Evolutionary conservation across 2,888 invertebrate genomes (phyloP).

Genomic region (Celastrina argiolus): DNA sequence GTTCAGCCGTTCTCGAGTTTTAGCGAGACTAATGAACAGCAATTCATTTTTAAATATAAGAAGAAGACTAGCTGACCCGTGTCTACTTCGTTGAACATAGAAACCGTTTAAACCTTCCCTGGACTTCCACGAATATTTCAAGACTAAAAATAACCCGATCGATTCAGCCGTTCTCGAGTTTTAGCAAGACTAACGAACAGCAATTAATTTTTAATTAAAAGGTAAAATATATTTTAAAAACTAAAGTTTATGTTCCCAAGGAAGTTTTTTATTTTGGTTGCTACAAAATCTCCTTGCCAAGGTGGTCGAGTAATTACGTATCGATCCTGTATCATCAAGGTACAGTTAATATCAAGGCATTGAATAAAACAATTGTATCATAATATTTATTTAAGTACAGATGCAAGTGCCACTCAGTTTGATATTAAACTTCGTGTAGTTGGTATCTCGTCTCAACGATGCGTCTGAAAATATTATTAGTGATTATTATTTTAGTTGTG

Average conservation of each 20-base stretch:
- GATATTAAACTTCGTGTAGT: not conserved
- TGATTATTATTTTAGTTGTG: not conserved
- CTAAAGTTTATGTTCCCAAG: not conserved
- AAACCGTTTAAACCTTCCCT: no score
- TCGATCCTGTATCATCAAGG: not conserved
- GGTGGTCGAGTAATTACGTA: not conserved
- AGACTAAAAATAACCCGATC: no score
- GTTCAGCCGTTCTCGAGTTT: no score
- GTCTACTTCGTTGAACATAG: no score
- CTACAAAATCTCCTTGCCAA: not conserved
- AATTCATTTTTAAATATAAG: no score
- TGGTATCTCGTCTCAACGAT: not conserved
- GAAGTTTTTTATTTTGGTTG: not conserved
- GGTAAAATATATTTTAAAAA: not conserved
- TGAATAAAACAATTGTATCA: not conserved
- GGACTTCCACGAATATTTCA: no score
- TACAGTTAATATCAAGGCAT: not conserved
- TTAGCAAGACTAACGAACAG: no score
- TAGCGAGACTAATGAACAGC: no score
- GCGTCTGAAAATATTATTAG: not conserved
- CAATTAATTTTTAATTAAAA: not conserved
- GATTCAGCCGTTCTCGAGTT: no score
- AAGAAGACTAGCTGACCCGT: no score
- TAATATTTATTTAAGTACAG: slow-evolving; percentile 1
- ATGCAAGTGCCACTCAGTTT: not conserved